phyloP scores from a whole-genome alignment of 1,140 invertebrate species.

The Samia ricini region DNA sequence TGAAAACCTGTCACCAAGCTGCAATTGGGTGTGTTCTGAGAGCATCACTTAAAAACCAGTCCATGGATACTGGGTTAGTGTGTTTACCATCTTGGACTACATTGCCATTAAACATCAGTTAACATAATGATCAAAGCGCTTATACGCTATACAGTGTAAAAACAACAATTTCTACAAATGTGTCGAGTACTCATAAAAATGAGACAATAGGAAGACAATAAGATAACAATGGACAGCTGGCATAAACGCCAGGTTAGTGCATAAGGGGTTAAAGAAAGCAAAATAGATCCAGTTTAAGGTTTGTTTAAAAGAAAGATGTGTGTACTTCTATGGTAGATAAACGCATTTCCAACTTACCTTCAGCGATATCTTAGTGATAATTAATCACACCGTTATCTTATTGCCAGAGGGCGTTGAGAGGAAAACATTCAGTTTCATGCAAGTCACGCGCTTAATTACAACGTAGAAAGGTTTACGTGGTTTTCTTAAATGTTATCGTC shows the following conservation, averaged over 20 bases:
- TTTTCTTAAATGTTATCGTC: constrained; percentile 1
- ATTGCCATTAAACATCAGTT: background rate
- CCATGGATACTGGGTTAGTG: no score
- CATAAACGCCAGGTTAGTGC: no score
- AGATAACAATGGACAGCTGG: no score
- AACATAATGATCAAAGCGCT: background rate
- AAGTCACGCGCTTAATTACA: constrained; percentile 9
- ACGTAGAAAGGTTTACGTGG: constrained; percentile 3
- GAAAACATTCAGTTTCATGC: background rate
- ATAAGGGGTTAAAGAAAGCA: no score
- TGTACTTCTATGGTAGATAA: background rate
- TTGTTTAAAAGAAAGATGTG: no score
- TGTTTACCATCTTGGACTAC: background rate
- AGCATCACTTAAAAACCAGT: no score
- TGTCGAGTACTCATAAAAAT: no score
- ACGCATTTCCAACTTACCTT: background rate
- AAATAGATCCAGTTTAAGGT: no score
- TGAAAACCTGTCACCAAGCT: no score
- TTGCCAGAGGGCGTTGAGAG: background rate
- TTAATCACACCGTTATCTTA: background rate
- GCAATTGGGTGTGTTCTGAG: no score
- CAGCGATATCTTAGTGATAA: background rate
- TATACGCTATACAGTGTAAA: background rate
- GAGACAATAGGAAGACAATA: no score
- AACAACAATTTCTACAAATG: background rate